A percentile compares a stretch with the other conserved stretches of the same genome.
Evolutionary conservation across 2,888 invertebrate genomes (phyloP).

Genomic region (Zygaena filipendulae): DNA sequence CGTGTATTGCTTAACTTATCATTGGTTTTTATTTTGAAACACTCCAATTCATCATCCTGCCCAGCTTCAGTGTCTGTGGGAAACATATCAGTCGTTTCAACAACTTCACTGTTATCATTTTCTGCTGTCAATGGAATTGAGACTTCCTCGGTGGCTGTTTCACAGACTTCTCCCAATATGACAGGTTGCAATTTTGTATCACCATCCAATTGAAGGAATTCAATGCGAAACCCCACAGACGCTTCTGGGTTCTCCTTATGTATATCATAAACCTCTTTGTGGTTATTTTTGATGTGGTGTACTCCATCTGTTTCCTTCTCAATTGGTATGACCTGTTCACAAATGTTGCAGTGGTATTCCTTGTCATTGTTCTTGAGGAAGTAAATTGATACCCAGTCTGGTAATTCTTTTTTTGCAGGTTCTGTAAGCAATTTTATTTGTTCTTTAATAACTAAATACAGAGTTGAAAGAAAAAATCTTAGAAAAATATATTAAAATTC

Average conservation of each 20-base stretch:
- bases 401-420: conserved; percentile 23
- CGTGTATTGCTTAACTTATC: conserved; percentile 21
- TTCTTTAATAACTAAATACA: background rate
- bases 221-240: conserved; percentile 48
- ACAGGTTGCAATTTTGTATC: conserved; percentile 32
- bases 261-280: conserved; percentile 43
- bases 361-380: conserved; percentile 26
- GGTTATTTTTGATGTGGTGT: conserved; percentile 32
- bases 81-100: conserved; percentile 15
- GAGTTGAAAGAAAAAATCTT: no score
- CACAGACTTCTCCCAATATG: conserved; percentile 38
- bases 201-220: conserved; percentile 41
- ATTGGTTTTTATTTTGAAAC: no score
- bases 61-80: conserved; percentile 4
- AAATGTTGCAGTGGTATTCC: conserved; percentile 41
- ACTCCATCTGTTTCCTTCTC: conserved; percentile 32
- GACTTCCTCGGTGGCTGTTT: conserved; percentile 22
- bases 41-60: conserved; percentile 1
- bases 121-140: no score
- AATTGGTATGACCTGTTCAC: conserved; percentile 27
- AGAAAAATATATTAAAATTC: no score
- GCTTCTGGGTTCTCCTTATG: conserved; percentile 47
- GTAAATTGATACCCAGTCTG: conserved; percentile 50
- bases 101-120: conserved; percentile 1
- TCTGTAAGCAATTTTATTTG: conserved; percentile 18